Percentiles rank a stretch among this genome's conserved stretches.
Evolutionary conservation across 2,888 invertebrate genomes (phyloP).

Genomic region (Oxycera nigricornis): DNA sequence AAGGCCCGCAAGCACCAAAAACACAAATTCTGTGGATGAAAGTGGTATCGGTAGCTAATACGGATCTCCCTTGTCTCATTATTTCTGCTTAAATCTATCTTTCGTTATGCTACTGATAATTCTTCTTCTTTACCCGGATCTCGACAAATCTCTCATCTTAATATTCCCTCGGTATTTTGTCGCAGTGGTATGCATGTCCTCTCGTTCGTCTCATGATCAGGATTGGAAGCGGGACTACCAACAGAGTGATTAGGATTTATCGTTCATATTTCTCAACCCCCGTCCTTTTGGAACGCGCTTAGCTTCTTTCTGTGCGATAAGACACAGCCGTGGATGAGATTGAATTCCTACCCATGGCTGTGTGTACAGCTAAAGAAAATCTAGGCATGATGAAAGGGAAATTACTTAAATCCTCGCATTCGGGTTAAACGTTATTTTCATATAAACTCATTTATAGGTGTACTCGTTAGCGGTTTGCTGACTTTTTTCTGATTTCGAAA

Average conservation of each 20-base stretch:
- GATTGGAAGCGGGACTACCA: constrained; percentile 41
- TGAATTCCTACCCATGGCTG: background rate
- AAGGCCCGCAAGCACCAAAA: background rate
- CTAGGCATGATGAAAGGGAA: background rate
- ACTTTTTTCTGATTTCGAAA: too few species aligned
- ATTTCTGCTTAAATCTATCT: constrained; percentile 48
- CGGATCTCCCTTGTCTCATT: constrained; percentile 45
- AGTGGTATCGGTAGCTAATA: constrained; percentile 43
- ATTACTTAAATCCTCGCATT: background rate
- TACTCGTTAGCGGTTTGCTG: too few species aligned
- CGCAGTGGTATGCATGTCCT: background rate
- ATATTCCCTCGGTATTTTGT: constrained; percentile 37
- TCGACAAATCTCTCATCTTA: constrained; percentile 44
- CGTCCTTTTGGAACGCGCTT: background rate
- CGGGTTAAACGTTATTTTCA: background rate
- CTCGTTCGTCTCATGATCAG: constrained; percentile 20
- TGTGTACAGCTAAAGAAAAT: background rate
- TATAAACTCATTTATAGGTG: background rate
- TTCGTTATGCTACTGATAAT: constrained; percentile 46
- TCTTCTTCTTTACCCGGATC: constrained; percentile 44
- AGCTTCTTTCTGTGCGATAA: background rate
- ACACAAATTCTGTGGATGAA: background rate
- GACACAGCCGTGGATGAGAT: background rate
- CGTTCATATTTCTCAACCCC: constrained; percentile 39
- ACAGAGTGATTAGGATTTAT: constrained; percentile 44